Conservation (phyloP, 2,797 vertebrate species). For the Acanthiza pusilla region DNA sequence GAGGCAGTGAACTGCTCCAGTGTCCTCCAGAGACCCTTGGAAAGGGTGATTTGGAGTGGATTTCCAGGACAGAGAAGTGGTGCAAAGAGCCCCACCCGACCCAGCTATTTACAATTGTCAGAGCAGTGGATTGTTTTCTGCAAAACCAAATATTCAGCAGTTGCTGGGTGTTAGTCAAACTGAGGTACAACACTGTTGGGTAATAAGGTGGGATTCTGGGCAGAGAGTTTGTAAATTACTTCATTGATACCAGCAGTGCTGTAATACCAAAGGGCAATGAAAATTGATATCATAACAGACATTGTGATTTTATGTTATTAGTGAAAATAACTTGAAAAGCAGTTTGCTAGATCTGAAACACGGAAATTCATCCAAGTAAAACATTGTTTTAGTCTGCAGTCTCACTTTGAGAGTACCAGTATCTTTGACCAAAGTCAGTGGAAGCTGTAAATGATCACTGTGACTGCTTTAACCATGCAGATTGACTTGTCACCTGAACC, state of each 20-base stretch:
- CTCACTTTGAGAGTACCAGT: neutral
- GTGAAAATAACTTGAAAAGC: neutral
- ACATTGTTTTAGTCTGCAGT: neutral
- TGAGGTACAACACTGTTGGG: neutral
- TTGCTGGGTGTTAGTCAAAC: neutral
- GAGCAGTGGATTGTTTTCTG: neutral
- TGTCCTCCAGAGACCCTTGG: neutral
- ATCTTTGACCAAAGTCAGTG: neutral
- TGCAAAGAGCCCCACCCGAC: neutral
- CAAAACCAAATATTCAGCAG: neutral
- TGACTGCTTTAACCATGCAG: neutral
- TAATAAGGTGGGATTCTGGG: neutral
- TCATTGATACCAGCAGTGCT: neutral
- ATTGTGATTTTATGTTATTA: constrained; percentile 7
- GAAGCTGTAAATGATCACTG: neutral
- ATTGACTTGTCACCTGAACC: neutral
- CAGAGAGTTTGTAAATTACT: neutral
- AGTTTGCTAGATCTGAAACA: neutral
- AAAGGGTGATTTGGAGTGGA: neutral
- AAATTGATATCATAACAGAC: neutral
- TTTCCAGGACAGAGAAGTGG: neutral
- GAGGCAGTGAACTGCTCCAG: neutral
- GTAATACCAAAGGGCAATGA: neutral
- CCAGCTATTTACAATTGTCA: neutral
- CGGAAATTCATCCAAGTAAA: neutral